Conservation (phyloP, 2,113 vertebrate species). For the Pelecanoides urinatrix region DNA sequence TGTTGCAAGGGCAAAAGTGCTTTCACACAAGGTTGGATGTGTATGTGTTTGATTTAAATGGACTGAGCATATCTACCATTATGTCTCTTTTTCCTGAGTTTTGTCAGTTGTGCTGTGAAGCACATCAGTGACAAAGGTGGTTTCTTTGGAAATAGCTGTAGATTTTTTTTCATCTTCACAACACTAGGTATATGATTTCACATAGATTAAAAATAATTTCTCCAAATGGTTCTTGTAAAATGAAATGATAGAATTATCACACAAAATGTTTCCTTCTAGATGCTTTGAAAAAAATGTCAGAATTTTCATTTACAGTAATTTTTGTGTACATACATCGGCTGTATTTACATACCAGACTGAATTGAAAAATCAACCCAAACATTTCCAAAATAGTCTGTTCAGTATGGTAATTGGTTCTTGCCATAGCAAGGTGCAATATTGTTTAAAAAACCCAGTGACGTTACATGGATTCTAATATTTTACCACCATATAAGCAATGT, state of each 20-base stretch:
- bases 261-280: background rate
- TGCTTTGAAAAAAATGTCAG: background rate
- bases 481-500: background rate
- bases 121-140: background rate
- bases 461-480: background rate
- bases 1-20: background rate
- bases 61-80: background rate
- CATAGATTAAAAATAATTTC: background rate
- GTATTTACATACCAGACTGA: background rate
- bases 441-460: background rate
- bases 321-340: background rate
- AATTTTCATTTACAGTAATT: background rate
- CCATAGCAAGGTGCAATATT: background rate
- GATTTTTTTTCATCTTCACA: background rate
- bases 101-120: background rate
- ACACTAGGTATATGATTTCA: background rate
- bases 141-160: background rate
- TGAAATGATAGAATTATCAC: background rate
- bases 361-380: background rate
- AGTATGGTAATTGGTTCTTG: background rate
- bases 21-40: background rate
- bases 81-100: background rate
- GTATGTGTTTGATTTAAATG: background rate
- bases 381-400: background rate
- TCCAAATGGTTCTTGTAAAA: background rate